Evolutionary conservation across 1,140 invertebrate genomes (phyloP).

Genomic region (Ruditapes philippinarum): DNA sequence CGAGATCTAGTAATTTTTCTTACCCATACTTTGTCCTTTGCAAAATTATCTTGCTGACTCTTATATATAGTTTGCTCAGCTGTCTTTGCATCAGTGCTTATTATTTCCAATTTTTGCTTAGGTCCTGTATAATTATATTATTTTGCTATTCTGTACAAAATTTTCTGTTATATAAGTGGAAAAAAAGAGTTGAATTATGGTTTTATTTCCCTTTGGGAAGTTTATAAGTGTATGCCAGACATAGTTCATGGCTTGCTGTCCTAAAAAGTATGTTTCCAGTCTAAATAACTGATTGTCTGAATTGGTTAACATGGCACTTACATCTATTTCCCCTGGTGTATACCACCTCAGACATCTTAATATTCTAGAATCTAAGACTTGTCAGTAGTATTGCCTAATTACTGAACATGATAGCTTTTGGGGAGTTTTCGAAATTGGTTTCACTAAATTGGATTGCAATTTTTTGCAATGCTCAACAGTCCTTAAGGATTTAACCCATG

Average conservation of each 20-base stretch:
- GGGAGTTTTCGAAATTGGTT: neutral
- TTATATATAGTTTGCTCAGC: too few species aligned
- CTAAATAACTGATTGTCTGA: neutral
- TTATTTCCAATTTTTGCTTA: too few species aligned
- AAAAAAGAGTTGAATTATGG: too few species aligned
- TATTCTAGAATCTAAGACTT: neutral
- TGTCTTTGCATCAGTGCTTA: too few species aligned
- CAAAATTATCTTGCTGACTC: too few species aligned
- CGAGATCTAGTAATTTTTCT: too few species aligned
- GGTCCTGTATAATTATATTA: too few species aligned
- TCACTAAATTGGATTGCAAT: neutral
- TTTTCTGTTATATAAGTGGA: too few species aligned
- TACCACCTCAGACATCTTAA: neutral
- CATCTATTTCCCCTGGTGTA: neutral
- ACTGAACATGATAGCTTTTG: neutral
- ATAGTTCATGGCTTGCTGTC: neutral
- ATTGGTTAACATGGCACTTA: constrained; percentile 1
- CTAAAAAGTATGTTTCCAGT: neutral
- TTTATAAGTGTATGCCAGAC: neutral
- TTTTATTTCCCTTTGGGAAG: neutral
- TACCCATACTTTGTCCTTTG: too few species aligned
- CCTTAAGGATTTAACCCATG: neutral
- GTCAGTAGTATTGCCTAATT: constrained; percentile 1
- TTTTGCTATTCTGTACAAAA: too few species aligned
- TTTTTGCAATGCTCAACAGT: neutral